Conservation (phyloP, 2,797 vertebrate species). For the Sphaeramia orbicularis region DNA sequence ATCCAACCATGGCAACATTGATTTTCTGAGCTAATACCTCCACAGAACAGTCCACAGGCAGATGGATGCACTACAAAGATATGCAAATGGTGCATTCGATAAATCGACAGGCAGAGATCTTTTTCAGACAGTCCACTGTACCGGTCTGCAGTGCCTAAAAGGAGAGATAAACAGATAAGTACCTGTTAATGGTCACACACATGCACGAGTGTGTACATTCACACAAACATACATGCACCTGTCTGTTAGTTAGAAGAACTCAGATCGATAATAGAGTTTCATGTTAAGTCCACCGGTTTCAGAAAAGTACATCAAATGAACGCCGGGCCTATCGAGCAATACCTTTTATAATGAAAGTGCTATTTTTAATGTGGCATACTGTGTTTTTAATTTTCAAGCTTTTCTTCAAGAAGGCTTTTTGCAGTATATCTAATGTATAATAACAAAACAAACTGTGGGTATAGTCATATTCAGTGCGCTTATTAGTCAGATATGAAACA, state of each 20-base stretch:
- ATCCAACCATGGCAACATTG: conserved; percentile 83
- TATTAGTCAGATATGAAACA: conserved; percentile 84
- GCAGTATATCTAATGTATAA: conserved; percentile 54
- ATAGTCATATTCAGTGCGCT: conserved; percentile 70
- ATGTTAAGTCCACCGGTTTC: conserved; percentile 57
- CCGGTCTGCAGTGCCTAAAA: conserved; percentile 81
- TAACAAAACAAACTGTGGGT: conserved; percentile 72
- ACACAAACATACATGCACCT: conserved; percentile 68
- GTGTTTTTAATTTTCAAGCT: conserved; percentile 61
- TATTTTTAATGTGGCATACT: conserved; percentile 42
- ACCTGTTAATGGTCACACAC: conserved; percentile 84
- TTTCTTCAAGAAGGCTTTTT: conserved; percentile 62
- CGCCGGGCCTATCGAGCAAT: conserved; percentile 13
- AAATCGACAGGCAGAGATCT: conserved; percentile 86
- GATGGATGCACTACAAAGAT: conserved; percentile 89
- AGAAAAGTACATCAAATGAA: conserved; percentile 61
- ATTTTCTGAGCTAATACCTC: conserved; percentile 88
- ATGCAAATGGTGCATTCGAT: conserved; percentile 87
- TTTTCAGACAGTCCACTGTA: conserved; percentile 84
- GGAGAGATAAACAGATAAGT: conserved; percentile 87
- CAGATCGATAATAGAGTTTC: conserved; percentile 59
- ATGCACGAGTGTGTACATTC: conserved; percentile 60
- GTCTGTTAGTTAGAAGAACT: conserved; percentile 63
- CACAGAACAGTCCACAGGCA: conserved; percentile 85
- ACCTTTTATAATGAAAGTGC: conserved; percentile 45